Evolutionary conservation across 2,113 vertebrate genomes (phyloP).

Genomic region (Paraplagusia blochii): DNA sequence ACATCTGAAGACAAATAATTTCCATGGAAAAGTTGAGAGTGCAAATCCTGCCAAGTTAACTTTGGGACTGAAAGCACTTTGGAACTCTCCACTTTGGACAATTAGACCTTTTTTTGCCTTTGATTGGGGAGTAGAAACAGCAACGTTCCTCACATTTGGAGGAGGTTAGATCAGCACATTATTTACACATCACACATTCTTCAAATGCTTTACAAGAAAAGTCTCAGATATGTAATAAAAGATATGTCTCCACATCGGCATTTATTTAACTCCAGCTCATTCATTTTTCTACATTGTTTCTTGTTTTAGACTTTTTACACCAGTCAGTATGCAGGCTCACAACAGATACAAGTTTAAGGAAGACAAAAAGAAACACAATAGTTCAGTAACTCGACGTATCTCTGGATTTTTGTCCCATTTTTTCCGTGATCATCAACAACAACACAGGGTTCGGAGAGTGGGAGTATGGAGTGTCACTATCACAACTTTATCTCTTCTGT

Average conservation of each 20-base stretch:
- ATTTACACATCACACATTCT: slow-evolving; percentile 65
- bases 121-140: slow-evolving; percentile 55
- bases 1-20: slow-evolving; percentile 30
- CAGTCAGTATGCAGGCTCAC: not conserved
- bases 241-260: slow-evolving; percentile 30
- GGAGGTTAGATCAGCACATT: slow-evolving; percentile 55
- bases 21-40: slow-evolving; percentile 56
- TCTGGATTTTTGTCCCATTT: not conserved
- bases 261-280: too few species aligned
- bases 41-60: slow-evolving; percentile 17
- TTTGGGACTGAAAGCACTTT: slow-evolving; percentile 41
- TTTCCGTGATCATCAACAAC: slow-evolving; percentile 8
- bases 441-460: slow-evolving; percentile 23
- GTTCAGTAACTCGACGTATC: not conserved
- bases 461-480: slow-evolving; percentile 24
- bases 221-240: slow-evolving; percentile 23
- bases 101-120: slow-evolving; percentile 38
- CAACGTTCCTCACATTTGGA: slow-evolving; percentile 58
- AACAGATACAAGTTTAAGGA: slow-evolving; percentile 21
- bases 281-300: too few species aligned
- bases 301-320: slow-evolving; percentile 45
- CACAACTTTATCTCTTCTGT: slow-evolving; percentile 29
- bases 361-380: not conserved
- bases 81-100: slow-evolving; percentile 57
- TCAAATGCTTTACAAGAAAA: slow-evolving; percentile 49